Conservation (phyloP, 2,797 vertebrate species). For the Florisuga fusca region DNA sequence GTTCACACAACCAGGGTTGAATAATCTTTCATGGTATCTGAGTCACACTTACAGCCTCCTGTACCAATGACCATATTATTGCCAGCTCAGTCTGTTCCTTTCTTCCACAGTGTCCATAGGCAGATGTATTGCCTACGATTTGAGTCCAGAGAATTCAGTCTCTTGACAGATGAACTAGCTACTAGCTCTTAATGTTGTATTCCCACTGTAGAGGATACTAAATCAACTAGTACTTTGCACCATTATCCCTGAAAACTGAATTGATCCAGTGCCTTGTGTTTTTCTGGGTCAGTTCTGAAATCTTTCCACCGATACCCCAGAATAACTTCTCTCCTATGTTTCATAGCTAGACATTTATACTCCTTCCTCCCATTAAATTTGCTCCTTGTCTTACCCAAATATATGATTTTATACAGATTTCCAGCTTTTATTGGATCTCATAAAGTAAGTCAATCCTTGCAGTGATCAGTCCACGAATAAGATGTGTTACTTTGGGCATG, state of each 20-base stretch:
- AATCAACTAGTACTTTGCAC: neutral
- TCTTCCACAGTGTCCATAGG: neutral
- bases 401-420: neutral
- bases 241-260: neutral
- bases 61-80: neutral
- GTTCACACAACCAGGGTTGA: neutral
- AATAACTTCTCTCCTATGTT: neutral
- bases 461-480: neutral
- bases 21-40: neutral
- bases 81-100: neutral
- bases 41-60: neutral
- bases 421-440: neutral
- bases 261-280: neutral
- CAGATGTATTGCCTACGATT: neutral
- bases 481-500: neutral
- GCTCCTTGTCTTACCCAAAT: neutral
- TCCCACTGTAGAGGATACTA: neutral
- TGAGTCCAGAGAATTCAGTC: neutral
- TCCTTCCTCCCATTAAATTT: neutral
- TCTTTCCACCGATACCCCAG: neutral
- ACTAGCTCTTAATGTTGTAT: neutral
- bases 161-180: neutral
- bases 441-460: neutral
- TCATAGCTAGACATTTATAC: neutral
- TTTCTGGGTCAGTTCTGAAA: neutral